Base-by-base conservation (phyloP, 2,888 invertebrate species). In the Pomacea canaliculata region DNA sequence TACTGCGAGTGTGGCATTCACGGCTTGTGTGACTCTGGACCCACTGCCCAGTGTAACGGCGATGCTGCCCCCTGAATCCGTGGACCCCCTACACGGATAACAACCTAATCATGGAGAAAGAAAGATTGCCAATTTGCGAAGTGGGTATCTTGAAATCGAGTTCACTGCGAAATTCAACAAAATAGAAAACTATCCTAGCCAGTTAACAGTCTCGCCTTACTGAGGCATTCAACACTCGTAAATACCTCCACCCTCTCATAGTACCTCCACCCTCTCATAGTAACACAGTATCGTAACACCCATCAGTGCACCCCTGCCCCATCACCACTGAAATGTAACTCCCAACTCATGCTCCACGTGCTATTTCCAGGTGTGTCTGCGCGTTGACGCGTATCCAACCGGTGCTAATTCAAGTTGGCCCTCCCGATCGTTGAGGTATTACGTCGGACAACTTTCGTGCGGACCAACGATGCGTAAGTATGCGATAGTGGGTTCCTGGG, bases 1-100 rank as follows among this genome's bases (percentile, higher is more conserved):
- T 81, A 73, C 1, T 88, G 88, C 78, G 78, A 79, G 0, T 88
- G 88, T 74, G 85, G 84, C 0, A 72, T 83, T 16, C 76, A 77
- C n/a, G 81, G 79, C 13, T 76, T 68, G 19, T 87, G 87, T 79
- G 71, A 60, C 0, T 83, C 83, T 13, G 83, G 82, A 0, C 69
- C 77, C 4, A 49, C 56, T n/a, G 67, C 66, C 1, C 68, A 66
- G 7, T 88, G 88, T 74, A 85, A 86, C 80, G 85, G 86, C 78
- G 87, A 88, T 76, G 27, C 56, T 0, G 51, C 27, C 48, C 68
- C 7, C 48, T 37, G 23, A 13, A 13, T 16, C 51, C 51, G 51
- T 13, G 2, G 12, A 56, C 2, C 51, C 0, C 51, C 12, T 56
- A 56, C 51, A 10, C 8, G 8, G 84, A 84, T 72, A 63, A 51